Conservation (phyloP, 2,888 invertebrate genomes). For the Dolichomitus sp. region DNA sequence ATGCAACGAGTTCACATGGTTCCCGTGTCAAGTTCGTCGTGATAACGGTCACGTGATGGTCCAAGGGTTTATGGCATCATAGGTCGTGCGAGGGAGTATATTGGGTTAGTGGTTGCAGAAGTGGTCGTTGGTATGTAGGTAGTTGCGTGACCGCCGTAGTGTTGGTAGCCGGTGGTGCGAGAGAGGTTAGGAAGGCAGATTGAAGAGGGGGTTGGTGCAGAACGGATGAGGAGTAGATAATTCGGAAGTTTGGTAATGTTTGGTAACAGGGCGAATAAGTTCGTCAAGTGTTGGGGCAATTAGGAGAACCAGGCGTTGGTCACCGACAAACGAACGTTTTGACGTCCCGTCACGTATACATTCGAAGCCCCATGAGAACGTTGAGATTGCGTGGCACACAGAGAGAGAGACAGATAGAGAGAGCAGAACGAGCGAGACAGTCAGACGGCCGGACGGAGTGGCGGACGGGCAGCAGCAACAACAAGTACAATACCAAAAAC, state of each 20-base stretch:
- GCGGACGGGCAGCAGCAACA: conserved; percentile 67
- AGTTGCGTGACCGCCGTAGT: conserved; percentile 47
- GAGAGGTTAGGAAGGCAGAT: conserved; percentile 1
- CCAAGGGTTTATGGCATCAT: conserved; percentile 37
- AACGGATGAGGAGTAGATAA: conserved; percentile 24
- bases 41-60: conserved; percentile 46
- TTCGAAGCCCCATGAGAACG: conserved; percentile 12
- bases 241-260: conserved; percentile 41
- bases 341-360: conserved; percentile 13
- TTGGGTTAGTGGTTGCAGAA: conserved; percentile 24
- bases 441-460: conserved; percentile 55
- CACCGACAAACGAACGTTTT: conserved; percentile 43
- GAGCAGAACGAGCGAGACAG: conserved; percentile 45
- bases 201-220: conserved; percentile 12
- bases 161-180: background rate
- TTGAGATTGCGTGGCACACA: conserved; percentile 32
- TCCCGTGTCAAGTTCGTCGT: conserved; percentile 49
- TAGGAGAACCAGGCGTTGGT: conserved; percentile 35
- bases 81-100: conserved; percentile 22
- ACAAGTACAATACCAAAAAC: conserved; percentile 75
- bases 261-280: conserved; percentile 36
- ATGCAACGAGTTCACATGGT: conserved; percentile 12
- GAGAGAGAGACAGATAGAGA: conserved; percentile 34
- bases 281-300: conserved; percentile 52
- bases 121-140: conserved; percentile 37